Evolutionary conservation across 2,797 vertebrate species (phyloP).

Genomic region (Sebastes itinus): DNA sequence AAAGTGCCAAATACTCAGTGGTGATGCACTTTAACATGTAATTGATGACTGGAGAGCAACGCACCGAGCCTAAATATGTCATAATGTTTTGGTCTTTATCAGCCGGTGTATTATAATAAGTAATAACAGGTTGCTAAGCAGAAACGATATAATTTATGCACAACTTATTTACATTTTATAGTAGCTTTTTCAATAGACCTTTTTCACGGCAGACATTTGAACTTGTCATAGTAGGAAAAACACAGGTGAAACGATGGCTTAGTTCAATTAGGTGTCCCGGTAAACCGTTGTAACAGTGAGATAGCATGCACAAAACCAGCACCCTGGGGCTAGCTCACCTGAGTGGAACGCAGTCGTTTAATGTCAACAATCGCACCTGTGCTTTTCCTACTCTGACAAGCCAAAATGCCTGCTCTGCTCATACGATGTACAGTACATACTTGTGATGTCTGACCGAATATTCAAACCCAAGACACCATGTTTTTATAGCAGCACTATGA

Average conservation of each 20-base stretch:
- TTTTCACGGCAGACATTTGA: neutral
- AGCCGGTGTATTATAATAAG: neutral
- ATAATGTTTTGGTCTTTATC: neutral
- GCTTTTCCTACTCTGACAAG: neutral
- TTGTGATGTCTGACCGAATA: neutral
- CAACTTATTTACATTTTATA: neutral
- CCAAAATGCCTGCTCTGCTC: neutral
- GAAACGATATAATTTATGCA: neutral
- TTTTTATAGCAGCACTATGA: neutral
- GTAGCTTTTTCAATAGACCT: neutral
- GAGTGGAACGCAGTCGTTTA: rapidly evolving
- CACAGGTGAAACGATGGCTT: neutral
- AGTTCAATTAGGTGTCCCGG: neutral
- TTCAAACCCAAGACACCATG: neutral
- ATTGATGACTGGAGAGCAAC: neutral
- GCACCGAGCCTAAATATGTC: neutral
- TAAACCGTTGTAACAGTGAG: neutral
- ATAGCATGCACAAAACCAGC: neutral
- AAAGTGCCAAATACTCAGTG: neutral
- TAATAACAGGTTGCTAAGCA: neutral
- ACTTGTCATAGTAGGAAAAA: neutral
- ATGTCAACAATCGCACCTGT: neutral
- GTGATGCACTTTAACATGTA: neutral
- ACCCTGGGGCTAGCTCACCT: neutral
- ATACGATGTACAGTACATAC: neutral